Conservation (phyloP, 2,888 invertebrate species). For the Pyralis farinalis region DNA sequence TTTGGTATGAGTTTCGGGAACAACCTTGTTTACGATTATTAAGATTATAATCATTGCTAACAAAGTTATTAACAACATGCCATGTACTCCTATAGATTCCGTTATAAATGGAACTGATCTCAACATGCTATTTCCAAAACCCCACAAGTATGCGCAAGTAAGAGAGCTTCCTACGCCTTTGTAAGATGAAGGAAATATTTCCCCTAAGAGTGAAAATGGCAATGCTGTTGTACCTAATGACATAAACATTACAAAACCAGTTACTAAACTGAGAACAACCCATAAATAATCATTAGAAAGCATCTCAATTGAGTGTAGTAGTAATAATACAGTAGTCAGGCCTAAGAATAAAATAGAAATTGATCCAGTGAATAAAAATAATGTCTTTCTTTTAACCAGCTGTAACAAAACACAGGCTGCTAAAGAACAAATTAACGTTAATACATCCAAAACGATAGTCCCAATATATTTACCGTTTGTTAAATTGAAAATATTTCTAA, state of each 20-base stretch:
- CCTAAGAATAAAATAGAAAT: slow-evolving; percentile 23
- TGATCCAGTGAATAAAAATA: slow-evolving; percentile 26
- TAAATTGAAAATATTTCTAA: slow-evolving; percentile 22
- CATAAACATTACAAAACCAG: slow-evolving; percentile 28
- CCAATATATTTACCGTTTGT: slow-evolving; percentile 28
- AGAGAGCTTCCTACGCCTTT: slow-evolving; percentile 28
- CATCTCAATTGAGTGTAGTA: slow-evolving; percentile 22
- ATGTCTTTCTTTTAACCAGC: slow-evolving; percentile 23
- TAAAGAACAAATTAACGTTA: slow-evolving; percentile 26
- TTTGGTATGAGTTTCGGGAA: slow-evolving; percentile 24
- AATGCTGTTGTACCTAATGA: slow-evolving; percentile 27
- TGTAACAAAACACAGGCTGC: slow-evolving; percentile 26
- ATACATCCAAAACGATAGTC: slow-evolving; percentile 25
- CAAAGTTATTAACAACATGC: slow-evolving; percentile 16
- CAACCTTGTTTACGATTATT: slow-evolving; percentile 18
- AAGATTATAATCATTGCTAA: slow-evolving; percentile 19
- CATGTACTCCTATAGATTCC: slow-evolving; percentile 17
- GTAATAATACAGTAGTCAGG: slow-evolving; percentile 19
- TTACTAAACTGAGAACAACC: slow-evolving; percentile 22
- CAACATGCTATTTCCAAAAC: slow-evolving; percentile 24
- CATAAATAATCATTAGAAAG: slow-evolving; percentile 25
- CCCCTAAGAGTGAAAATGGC: slow-evolving; percentile 26
- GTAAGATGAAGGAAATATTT: slow-evolving; percentile 29
- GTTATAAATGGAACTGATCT: slow-evolving; percentile 19
- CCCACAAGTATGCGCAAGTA: slow-evolving; percentile 29